These are phyloP conservation scores for Notodonta ziczac DNA, from an alignment of 2,888 invertebrate genomes.

Conservation along the genomic window DNA sequence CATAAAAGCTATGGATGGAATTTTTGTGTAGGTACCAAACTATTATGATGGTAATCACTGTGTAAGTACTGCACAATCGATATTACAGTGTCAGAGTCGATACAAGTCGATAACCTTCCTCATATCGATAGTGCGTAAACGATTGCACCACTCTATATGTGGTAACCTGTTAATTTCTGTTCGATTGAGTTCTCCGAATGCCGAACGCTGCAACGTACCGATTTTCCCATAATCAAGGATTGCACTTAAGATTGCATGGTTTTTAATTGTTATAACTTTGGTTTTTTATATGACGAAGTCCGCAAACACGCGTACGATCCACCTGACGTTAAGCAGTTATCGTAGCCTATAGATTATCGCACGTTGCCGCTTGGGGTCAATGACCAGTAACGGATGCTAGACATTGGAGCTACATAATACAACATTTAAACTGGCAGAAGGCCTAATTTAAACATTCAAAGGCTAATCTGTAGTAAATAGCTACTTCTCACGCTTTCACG, in stretches of 20 bases:
- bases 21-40: no score
- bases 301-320: no score
- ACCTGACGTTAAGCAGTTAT: no score
- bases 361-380: no score
- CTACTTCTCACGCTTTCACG: neutral
- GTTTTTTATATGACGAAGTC: no score
- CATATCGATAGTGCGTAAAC: slow-evolving; percentile 1
- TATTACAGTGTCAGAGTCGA: neutral
- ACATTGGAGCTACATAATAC: neutral
- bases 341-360: no score
- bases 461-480: neutral
- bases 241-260: slow-evolving; percentile 2
- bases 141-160: neutral
- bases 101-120: slow-evolving; percentile 3
- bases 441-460: neutral
- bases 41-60: no score
- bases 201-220: neutral
- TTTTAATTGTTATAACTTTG: neutral
- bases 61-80: neutral
- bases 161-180: slow-evolving; percentile 1
- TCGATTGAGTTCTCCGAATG: neutral
- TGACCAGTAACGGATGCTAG: neutral
- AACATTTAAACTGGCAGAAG: neutral
- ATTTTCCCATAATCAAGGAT: neutral
- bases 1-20: no score